These are phyloP conservation scores for Sardinella longiceps DNA, from an alignment of 2,797 vertebrate genomes.

Conservation along the genomic window DNA sequence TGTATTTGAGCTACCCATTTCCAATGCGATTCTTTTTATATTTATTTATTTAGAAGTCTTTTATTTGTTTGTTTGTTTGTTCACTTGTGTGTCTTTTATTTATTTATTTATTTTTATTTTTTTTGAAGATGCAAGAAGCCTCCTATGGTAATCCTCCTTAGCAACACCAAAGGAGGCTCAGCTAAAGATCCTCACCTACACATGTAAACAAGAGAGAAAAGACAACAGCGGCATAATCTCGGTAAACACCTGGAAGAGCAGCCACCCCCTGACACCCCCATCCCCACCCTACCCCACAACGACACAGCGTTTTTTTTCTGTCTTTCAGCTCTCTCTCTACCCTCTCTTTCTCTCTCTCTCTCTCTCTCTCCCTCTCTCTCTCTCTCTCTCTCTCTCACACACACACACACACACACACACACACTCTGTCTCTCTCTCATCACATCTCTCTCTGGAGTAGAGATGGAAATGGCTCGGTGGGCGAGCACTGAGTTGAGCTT, in stretches of 20 bases:
- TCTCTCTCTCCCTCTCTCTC: neutral
- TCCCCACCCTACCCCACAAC: neutral
- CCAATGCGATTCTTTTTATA: neutral
- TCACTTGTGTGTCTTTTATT: neutral
- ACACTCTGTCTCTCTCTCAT: neutral
- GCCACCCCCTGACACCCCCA: too few relatives aligned
- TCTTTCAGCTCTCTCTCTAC: neutral
- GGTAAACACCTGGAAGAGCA: neutral
- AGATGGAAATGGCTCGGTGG: neutral
- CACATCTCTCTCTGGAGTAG: neutral
- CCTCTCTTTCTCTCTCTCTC: neutral
- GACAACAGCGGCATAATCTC: neutral
- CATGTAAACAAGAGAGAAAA: neutral
- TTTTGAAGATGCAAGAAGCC: neutral
- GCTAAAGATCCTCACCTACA: constrained; percentile 8
- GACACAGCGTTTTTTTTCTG: neutral
- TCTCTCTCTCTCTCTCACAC: neutral
- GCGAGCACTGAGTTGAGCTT: too few relatives aligned
- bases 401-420: too few relatives aligned
- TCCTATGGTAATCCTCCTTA: neutral
- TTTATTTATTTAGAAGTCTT: neutral
- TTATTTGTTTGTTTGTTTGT: neutral
- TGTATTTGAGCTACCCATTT: neutral
- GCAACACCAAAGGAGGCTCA: constrained; percentile 8
- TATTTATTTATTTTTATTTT: neutral